Evolutionary conservation across 1,140 invertebrate genomes (phyloP).

Genomic region (Drosophila aff.): DNA sequence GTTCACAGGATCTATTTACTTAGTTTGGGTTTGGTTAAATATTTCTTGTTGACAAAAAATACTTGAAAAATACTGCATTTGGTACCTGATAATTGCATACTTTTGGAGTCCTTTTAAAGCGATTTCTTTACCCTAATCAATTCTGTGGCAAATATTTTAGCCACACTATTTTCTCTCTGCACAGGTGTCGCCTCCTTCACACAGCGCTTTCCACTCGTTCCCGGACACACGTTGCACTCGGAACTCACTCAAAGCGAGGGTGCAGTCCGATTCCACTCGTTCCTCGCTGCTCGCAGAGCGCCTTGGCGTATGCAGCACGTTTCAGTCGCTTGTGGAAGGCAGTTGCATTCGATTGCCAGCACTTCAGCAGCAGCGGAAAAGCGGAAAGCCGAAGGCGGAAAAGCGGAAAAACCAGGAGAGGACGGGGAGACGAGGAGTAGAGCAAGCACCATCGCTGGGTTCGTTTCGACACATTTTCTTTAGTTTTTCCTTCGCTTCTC

Average conservation of each 20-base stretch:
- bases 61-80: not conserved
- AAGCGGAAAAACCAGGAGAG: slow-evolving; percentile 6
- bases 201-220: slow-evolving; percentile 20
- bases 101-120: not conserved
- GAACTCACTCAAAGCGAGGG: slow-evolving; percentile 18
- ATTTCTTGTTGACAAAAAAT: not conserved
- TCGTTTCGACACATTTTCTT: slow-evolving; percentile 38
- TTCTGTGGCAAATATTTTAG: not conserved
- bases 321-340: slow-evolving; percentile 62
- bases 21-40: not conserved
- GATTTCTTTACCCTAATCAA: not conserved
- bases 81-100: not conserved
- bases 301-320: slow-evolving; percentile 54
- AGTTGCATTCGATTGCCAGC: slow-evolving; percentile 66
- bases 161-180: not conserved
- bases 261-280: slow-evolving; percentile 28
- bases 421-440: slow-evolving; percentile 16
- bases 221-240: slow-evolving; percentile 50
- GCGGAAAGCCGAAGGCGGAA: slow-evolving; percentile 3
- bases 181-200: slow-evolving; percentile 41
- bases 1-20: not conserved
- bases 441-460: slow-evolving; percentile 35
- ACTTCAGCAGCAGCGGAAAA: slow-evolving; percentile 34
- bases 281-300: slow-evolving; percentile 24
- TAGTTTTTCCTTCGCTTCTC: slow-evolving; percentile 26